phyloP scores from a whole-genome alignment of 2,113 vertebrate genomes.

The Balaenoptera acutorostrata region DNA sequence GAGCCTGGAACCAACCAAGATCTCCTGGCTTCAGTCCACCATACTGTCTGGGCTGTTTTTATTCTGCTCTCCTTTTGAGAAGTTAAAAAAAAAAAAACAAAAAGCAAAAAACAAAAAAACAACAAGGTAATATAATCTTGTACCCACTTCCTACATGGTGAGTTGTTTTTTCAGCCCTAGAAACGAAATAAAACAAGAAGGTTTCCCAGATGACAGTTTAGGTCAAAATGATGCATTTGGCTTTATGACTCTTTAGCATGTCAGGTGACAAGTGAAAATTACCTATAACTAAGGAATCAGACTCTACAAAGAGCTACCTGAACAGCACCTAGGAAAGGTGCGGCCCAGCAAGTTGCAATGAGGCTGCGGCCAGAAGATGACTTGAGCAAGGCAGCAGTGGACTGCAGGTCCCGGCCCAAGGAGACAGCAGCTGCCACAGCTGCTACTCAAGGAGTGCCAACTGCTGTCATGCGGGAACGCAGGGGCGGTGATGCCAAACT shows the following conservation, averaged over 20 bases:
- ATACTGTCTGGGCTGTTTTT: not conserved
- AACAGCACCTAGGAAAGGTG: not conserved
- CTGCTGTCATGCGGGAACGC: not conserved
- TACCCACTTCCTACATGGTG: not conserved
- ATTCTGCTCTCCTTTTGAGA: not conserved
- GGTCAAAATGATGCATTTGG: not conserved
- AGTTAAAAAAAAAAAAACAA: not conserved
- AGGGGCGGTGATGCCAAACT: not conserved
- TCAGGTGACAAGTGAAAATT: not conserved
- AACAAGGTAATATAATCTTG: not conserved
- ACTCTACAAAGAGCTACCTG: too few species aligned
- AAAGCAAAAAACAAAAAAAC: not conserved
- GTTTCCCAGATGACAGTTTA: not conserved
- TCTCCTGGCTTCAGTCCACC: not conserved
- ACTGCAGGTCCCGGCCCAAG: not conserved
- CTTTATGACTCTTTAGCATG: not conserved
- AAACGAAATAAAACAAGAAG: not conserved
- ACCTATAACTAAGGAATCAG: not conserved
- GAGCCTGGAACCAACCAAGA: not conserved
- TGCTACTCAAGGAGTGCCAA: not conserved
- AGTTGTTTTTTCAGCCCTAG: not conserved
- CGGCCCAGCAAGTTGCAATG: fast-evolving
- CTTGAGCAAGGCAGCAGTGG: not conserved
- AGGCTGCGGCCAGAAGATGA: not conserved
- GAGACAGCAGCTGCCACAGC: not conserved